phyloP scores from a whole-genome alignment of 2,888 invertebrate species.

The Bombyx huttoni region DNA sequence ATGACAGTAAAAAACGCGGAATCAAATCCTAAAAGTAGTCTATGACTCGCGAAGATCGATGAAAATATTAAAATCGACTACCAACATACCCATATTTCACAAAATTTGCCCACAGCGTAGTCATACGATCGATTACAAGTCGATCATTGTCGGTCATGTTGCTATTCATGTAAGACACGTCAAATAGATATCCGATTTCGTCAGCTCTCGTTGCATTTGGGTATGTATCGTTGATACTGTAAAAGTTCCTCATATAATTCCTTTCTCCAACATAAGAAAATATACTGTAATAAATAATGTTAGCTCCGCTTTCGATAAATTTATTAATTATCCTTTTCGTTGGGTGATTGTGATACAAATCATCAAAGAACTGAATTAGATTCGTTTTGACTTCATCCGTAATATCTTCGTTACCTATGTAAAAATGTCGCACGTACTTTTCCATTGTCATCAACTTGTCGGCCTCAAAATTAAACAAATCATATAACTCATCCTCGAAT shows the following conservation, averaged over 20 bases:
- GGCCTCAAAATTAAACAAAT: conserved; percentile 8
- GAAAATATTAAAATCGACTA: too few species aligned
- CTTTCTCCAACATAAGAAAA: conserved; percentile 20
- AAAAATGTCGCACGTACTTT: conserved; percentile 13
- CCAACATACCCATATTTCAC: conserved; percentile 24
- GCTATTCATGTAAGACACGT: conserved; percentile 9
- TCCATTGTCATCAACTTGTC: conserved; percentile 11
- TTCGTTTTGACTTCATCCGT: conserved; percentile 6
- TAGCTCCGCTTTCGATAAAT: conserved; percentile 11
- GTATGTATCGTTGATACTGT: conserved; percentile 8
- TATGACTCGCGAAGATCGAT: too few species aligned
- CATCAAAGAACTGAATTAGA: conserved; percentile 14
- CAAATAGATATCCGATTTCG: conserved; percentile 26
- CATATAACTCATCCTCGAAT: conserved; percentile 4
- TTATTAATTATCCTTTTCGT: conserved; percentile 11
- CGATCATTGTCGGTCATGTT: conserved; percentile 3
- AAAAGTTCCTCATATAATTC: conserved; percentile 13
- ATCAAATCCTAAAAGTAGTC: too few species aligned
- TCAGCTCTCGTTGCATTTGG: conserved; percentile 19
- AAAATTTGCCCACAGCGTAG: conserved; percentile 20
- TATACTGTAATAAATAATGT: conserved; percentile 17
- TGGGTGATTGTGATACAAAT: conserved; percentile 12
- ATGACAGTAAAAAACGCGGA: too few species aligned
- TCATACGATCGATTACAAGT: conserved; percentile 9
- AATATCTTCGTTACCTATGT: conserved; percentile 13